phyloP scores from a whole-genome alignment of 2,888 invertebrate species.

The Unio pictorum region DNA sequence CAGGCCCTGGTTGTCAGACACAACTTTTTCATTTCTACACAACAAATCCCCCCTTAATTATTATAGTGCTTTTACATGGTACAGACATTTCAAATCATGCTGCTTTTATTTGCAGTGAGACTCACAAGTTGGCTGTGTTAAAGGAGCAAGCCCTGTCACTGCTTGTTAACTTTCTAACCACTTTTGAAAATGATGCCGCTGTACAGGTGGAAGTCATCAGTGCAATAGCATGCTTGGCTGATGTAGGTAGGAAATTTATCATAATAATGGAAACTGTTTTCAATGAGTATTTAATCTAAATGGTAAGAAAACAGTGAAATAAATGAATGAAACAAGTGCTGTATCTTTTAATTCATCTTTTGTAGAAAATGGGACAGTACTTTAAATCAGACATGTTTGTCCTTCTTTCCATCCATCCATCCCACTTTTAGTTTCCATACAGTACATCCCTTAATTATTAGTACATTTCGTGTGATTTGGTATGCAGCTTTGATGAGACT shows the following conservation, averaged over 20 bases:
- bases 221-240: constrained; percentile 58
- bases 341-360: not conserved
- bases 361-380: not conserved
- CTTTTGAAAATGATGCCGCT: constrained; percentile 24
- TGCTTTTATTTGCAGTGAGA: constrained; percentile 27
- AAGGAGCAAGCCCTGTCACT: constrained; percentile 36
- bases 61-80: too few species aligned
- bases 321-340: not conserved
- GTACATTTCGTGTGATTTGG: too few species aligned
- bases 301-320: not conserved
- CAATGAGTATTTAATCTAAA: not conserved
- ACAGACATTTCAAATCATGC: not conserved
- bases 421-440: too few species aligned
- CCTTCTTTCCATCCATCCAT: too few species aligned
- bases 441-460: too few species aligned
- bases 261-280: too few species aligned
- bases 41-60: too few species aligned
- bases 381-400: too few species aligned
- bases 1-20: too few species aligned
- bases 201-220: constrained; percentile 59
- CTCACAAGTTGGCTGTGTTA: constrained; percentile 46
- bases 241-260: constrained; percentile 50
- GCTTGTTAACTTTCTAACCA: constrained; percentile 35
- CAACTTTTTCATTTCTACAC: too few species aligned
- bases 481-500: too few species aligned